phyloP scores from a whole-genome alignment of 2,888 invertebrate genomes.

The Amphipyra tragopoginis region DNA sequence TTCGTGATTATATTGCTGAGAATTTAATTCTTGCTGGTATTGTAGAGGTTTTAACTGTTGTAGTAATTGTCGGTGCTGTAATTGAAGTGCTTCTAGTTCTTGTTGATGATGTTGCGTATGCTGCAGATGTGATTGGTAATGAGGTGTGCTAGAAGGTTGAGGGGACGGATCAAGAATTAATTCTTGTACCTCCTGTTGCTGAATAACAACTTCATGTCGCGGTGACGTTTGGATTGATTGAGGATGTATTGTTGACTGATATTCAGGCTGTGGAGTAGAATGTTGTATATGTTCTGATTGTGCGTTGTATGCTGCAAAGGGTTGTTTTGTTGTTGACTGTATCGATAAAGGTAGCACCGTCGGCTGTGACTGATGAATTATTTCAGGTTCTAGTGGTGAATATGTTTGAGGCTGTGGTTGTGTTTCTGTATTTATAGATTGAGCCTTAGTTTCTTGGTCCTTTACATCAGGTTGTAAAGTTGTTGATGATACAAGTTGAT shows the following conservation, averaged over 20 bases:
- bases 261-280: constrained; percentile 26
- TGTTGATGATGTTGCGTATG: neutral
- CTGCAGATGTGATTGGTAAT: neutral
- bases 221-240: constrained; percentile 5
- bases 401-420: constrained; percentile 7
- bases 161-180: constrained; percentile 26
- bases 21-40: neutral
- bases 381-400: constrained; percentile 16
- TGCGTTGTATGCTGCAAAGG: constrained; percentile 15
- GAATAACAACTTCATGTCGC: constrained; percentile 44
- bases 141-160: neutral
- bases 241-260: constrained; percentile 2
- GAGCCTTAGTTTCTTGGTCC: neutral
- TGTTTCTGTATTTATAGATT: constrained; percentile 11
- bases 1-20: constrained; percentile 1
- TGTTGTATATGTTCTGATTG: constrained; percentile 12
- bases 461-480: constrained; percentile 42
- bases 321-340: constrained; percentile 34
- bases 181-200: constrained; percentile 44
- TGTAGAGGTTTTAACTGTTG: neutral
- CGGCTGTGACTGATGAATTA: constrained; percentile 12
- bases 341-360: constrained; percentile 7
- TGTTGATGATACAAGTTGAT: constrained; percentile 48
- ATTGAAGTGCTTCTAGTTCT: constrained; percentile 10
- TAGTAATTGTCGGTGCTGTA: constrained; percentile 11